Conservation (phyloP, 2,113 vertebrate genomes). For the Smithornis capensis region DNA sequence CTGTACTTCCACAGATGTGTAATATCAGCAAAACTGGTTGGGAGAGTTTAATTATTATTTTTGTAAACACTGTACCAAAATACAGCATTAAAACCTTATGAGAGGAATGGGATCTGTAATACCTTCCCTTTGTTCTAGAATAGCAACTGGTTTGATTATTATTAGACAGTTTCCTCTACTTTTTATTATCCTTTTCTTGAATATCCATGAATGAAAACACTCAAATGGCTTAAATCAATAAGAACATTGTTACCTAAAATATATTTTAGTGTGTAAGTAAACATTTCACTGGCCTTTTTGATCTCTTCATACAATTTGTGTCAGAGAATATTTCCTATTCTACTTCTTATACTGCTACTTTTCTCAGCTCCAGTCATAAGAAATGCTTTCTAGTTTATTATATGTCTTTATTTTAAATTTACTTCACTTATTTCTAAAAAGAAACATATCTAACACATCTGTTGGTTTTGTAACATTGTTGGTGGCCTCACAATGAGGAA, state of each 20-base stretch:
- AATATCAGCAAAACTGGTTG: background rate
- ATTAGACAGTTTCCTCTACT: background rate
- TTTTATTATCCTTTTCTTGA: background rate
- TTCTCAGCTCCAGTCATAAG: constrained; percentile 14
- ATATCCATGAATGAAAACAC: background rate
- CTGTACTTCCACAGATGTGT: background rate
- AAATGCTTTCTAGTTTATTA: constrained; percentile 23
- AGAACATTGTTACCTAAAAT: constrained; percentile 3
- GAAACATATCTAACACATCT: constrained; percentile 35
- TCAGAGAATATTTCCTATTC: constrained; percentile 34
- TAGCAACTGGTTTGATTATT: background rate
- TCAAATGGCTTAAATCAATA: background rate
- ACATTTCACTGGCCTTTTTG: background rate
- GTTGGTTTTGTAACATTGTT: constrained; percentile 33
- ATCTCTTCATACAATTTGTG: background rate
- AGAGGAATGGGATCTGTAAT: background rate
- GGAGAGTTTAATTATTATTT: background rate
- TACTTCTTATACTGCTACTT: constrained; percentile 15
- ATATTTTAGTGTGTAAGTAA: constrained; percentile 24
- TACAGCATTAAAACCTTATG: background rate
- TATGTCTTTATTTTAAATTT: constrained; percentile 49
- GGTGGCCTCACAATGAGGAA: constrained; percentile 1
- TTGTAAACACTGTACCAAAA: background rate
- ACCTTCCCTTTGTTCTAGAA: constrained; percentile 41
- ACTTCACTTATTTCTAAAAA: constrained; percentile 33